Evolutionary conservation across 2,888 invertebrate genomes (phyloP).

Genomic region (Ischnus inquisitorius): DNA sequence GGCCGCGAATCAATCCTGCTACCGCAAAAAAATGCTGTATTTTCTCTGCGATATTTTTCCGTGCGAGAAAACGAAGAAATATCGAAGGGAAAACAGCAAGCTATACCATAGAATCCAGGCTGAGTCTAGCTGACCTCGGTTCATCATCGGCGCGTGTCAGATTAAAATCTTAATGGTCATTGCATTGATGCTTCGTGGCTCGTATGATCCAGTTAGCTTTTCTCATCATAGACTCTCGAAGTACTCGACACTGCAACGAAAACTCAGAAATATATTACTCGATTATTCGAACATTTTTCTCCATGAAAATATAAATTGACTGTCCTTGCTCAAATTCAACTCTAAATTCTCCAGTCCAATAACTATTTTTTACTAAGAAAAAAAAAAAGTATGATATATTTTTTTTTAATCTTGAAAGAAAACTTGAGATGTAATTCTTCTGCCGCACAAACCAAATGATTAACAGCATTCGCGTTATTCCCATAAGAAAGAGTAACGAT

Average conservation of each 20-base stretch:
- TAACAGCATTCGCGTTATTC: no score
- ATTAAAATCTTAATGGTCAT: constrained; percentile 84
- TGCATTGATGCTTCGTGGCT: constrained; percentile 66
- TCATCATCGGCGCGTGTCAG: constrained; percentile 84
- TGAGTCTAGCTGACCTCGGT: constrained; percentile 81
- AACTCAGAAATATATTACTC: neutral
- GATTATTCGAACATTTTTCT: neutral
- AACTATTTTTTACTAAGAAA: no score
- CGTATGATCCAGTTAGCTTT: constrained; percentile 73
- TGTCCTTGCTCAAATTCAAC: no score
- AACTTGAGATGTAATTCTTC: no score
- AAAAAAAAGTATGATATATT: no score
- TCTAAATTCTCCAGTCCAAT: no score
- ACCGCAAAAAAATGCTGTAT: constrained; percentile 34
- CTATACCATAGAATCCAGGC: constrained; percentile 59
- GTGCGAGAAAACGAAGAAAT: constrained; percentile 25
- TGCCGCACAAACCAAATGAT: no score
- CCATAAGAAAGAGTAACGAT: no score
- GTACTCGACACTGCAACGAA: neutral
- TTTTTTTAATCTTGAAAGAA: no score
- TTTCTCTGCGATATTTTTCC: constrained; percentile 37
- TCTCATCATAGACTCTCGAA: constrained; percentile 81
- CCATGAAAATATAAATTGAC: neutral
- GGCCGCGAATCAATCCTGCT: constrained; percentile 79
- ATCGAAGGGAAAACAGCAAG: constrained; percentile 21